A percentile compares a stretch with the other conserved stretches of the same genome.
These are phyloP conservation scores for Allygus modestus DNA, from an alignment of 2,888 invertebrate species.

Conservation along the genomic window DNA sequence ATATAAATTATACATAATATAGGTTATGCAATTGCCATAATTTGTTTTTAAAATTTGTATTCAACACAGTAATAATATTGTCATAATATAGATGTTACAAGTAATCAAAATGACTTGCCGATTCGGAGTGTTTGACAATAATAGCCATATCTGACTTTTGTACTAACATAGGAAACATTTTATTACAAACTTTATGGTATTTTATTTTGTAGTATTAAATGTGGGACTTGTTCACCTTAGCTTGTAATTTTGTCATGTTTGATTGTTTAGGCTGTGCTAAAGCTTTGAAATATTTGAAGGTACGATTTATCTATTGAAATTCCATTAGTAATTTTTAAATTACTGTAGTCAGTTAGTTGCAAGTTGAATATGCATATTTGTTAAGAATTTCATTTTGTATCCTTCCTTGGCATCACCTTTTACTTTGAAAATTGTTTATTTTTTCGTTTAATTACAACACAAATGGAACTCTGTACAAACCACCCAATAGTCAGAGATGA, in stretches of 20 bases:
- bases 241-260: background rate
- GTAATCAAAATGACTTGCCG: background rate
- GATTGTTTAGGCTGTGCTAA: constrained; percentile 20
- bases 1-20: background rate
- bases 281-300: too few species aligned
- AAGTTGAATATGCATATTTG: too few species aligned
- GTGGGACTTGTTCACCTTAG: constrained; percentile 16
- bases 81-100: background rate
- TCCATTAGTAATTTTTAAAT: background rate
- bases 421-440: too few species aligned
- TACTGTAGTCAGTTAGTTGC: too few species aligned
- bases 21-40: background rate
- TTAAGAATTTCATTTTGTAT: too few species aligned
- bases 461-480: too few species aligned
- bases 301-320: background rate
- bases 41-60: too few species aligned
- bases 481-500: too few species aligned
- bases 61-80: too few species aligned
- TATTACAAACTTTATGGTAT: constrained; percentile 4
- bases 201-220: constrained; percentile 34
- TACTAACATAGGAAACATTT: background rate
- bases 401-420: too few species aligned
- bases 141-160: constrained; percentile 50
- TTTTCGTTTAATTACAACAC: too few species aligned
- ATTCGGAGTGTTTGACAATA: constrained; percentile 48